These are phyloP conservation scores for Apogon hyalosoma DNA, from an alignment of 2,797 vertebrate species.

Conservation along the genomic window DNA sequence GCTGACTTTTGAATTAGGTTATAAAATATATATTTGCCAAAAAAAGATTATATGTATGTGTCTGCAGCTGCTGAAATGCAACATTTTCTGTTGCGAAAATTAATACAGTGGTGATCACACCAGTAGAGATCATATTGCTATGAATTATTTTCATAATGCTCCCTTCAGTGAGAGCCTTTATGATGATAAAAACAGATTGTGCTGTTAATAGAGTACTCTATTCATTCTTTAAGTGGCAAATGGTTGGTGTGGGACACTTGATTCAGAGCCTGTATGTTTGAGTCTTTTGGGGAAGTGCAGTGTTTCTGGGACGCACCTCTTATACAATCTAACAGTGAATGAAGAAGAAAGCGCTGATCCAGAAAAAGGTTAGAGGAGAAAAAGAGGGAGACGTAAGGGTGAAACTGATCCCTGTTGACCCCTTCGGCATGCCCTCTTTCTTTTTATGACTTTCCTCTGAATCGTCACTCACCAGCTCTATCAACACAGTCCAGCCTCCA, in stretches of 20 bases:
- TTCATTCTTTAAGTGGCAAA: constrained; percentile 44
- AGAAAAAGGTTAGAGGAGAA: constrained; percentile 57
- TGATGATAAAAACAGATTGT: constrained; percentile 59
- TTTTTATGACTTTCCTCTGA: constrained; percentile 83
- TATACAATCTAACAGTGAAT: constrained; percentile 36
- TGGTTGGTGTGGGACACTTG: constrained; percentile 46
- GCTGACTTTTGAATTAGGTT: constrained; percentile 10
- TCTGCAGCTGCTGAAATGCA: constrained; percentile 36
- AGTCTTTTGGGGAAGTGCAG: constrained; percentile 35
- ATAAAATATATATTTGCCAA: not conserved
- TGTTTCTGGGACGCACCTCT: constrained; percentile 44
- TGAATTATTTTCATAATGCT: constrained; percentile 66
- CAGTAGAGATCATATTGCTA: constrained; percentile 67
- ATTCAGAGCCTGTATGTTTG: constrained; percentile 41
- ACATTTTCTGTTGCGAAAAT: constrained; percentile 49
- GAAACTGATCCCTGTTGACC: constrained; percentile 83
- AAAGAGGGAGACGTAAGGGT: constrained; percentile 65
- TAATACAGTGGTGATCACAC: constrained; percentile 49
- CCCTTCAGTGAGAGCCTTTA: constrained; percentile 62
- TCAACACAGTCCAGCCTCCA: constrained; percentile 66
- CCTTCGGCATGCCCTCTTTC: constrained; percentile 79
- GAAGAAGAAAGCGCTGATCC: constrained; percentile 51
- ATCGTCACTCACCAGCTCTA: constrained; percentile 81
- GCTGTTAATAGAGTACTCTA: constrained; percentile 47
- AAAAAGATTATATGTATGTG: constrained; percentile 31